Conservation (phyloP, 2,888 invertebrate species). For the Fragum whitleyi region DNA sequence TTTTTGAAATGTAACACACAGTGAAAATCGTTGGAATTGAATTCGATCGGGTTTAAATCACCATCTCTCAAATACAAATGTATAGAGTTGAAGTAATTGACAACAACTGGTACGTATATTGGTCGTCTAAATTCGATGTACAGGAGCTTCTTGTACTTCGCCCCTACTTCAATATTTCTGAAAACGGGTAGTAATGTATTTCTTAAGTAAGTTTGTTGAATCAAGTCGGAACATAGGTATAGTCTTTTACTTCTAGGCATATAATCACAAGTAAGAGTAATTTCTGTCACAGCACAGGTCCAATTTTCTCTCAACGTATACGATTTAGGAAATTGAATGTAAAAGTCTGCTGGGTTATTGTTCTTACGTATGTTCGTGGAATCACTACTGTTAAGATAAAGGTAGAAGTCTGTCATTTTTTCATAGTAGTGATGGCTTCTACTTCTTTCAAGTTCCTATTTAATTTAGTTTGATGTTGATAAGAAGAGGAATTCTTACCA, state of each 20-base stretch:
- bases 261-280: conserved; percentile 40
- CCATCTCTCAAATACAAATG: conserved; percentile 26
- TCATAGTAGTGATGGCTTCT: neutral
- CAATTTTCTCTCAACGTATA: conserved; percentile 32
- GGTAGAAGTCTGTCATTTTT: conserved; percentile 24
- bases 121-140: neutral
- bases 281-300: conserved; percentile 37
- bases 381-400: conserved; percentile 24
- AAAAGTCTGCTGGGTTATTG: conserved; percentile 39
- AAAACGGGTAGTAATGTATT: conserved; percentile 23
- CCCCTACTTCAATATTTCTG: conserved; percentile 31
- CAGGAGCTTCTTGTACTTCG: conserved; percentile 25
- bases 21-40: conserved; percentile 21
- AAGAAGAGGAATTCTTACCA: conserved; percentile 12
- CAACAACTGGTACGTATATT: conserved; percentile 22
- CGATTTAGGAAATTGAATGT: conserved; percentile 33
- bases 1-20: conserved; percentile 31
- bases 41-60: neutral
- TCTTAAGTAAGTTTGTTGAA: conserved; percentile 33
- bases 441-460: neutral
- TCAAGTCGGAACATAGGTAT: conserved; percentile 35
- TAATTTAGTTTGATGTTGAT: conserved; percentile 7
- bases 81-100: conserved; percentile 1
- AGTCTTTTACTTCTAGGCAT: conserved; percentile 23
- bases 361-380: conserved; percentile 27